Evolutionary conservation across 37 sponge, comb jelly and placozoan genomes (phyloP), one percentile per base, ranked within the genome.

Genomic region (Oopsacas minuta): DNA sequence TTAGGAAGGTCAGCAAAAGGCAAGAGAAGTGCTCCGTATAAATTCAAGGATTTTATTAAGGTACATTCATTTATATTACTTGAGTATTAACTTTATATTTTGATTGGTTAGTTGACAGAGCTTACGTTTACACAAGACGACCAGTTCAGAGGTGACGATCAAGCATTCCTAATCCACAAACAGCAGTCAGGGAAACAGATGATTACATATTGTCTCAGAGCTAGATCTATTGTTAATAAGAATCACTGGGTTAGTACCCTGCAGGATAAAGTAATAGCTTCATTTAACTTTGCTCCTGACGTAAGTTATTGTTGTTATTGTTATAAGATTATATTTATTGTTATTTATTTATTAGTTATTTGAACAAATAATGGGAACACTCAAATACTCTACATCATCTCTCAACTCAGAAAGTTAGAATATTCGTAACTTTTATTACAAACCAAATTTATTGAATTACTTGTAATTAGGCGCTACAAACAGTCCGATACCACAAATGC

Each of bases 141-240:
- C 30, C 75, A 61, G 3, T 7, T 61, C 28, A 3, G 30, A 3
- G 5, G 1, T 3, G 75, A 61, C 75, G 75, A 61, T 34, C 7
- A 61, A 61, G 75, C 75, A 61, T 61, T 61, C 75, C 75, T 61
- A 7, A 34, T 61, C 28, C 75, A 61, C 75, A 61, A 61, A 61
- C 75, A 61, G 75, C 17, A 20, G 17, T 5, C 28, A 7, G 17
- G 51, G 17, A 10, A 12, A 5, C 5, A 7, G 1, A 61, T 25
- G 17, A 61, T 34, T 12, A 61, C 75, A 34, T 61, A 61, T 34
- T 61, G 75, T n/a, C 75, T 61, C 32, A 61, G 22, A 34, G 30
- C 75, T n/a, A 61, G 28, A n/a, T 61, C 75, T 3, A 3, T 20
- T 5, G 20, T 61, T 7, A 61, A 61, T 25, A 61, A 61, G 75